A percentile compares a stretch with the other conserved stretches of the same genome.
Conservation (phyloP, 2,888 invertebrate genomes). For the Acronicta leporina region DNA sequence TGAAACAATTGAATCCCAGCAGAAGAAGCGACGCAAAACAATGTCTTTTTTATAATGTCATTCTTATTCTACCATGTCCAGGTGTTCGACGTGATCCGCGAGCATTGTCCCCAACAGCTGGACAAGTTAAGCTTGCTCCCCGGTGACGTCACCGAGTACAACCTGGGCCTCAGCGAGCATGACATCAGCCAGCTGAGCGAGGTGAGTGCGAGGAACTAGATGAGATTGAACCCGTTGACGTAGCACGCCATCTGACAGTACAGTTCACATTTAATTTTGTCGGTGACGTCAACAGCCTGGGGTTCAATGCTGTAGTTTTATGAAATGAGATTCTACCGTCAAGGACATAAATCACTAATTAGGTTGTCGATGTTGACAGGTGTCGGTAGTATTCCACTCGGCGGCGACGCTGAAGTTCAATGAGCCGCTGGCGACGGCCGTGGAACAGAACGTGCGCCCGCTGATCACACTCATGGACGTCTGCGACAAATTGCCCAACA, state of each 20-base stretch:
- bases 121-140: conserved; percentile 90
- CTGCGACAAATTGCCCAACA: conserved; percentile 91
- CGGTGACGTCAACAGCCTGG: too few relatives aligned
- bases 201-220: conserved; percentile 18
- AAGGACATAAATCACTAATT: too few relatives aligned
- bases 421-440: conserved; percentile 92
- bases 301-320: too few relatives aligned
- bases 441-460: conserved; percentile 93
- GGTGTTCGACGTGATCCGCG: conserved; percentile 87
- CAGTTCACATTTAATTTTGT: too few relatives aligned
- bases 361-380: conserved; percentile 68
- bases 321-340: too few relatives aligned
- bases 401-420: conserved; percentile 95
- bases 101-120: conserved; percentile 82
- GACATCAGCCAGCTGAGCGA: conserved; percentile 60
- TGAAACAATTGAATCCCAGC: too few relatives aligned
- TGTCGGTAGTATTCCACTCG: conserved; percentile 94
- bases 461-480: conserved; percentile 92
- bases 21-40: too few relatives aligned
- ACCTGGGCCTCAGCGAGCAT: conserved; percentile 86
- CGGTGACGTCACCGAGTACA: conserved; percentile 89
- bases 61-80: conserved; percentile 51
- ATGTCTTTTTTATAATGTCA: too few relatives aligned
- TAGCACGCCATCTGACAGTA: too few relatives aligned
- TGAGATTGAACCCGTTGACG: too few relatives aligned